Percentiles rank a stretch among this genome's conserved stretches.
These are phyloP conservation scores for Drosophila subquinaria DNA, from an alignment of 2,888 invertebrate species.

Conservation along the genomic window DNA sequence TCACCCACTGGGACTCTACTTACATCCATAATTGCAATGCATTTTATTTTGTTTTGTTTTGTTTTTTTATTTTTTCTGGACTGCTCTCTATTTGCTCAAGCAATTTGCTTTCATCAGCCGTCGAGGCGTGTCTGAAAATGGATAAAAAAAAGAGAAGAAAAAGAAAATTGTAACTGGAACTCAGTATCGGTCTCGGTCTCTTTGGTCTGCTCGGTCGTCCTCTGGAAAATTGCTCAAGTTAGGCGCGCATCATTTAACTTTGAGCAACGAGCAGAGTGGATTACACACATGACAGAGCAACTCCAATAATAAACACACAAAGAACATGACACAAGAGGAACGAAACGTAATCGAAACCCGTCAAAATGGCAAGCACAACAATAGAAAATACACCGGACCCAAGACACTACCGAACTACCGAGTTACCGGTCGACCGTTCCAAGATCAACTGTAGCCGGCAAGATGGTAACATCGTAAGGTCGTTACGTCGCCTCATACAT, in stretches of 20 bases:
- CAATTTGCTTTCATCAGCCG: conserved; percentile 73
- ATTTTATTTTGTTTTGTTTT: conserved; percentile 9
- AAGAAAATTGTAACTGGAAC: conserved; percentile 31
- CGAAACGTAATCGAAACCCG: conserved; percentile 76
- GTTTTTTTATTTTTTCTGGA: not conserved
- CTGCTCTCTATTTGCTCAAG: conserved; percentile 58
- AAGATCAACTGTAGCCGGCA: conserved; percentile 35
- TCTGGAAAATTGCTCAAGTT: conserved; percentile 69
- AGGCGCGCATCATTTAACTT: conserved; percentile 80
- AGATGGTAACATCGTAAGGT: conserved; percentile 34
- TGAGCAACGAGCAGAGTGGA: conserved; percentile 76
- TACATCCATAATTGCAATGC: conserved; percentile 52
- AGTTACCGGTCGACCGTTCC: conserved; percentile 5
- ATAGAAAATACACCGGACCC: conserved; percentile 44
- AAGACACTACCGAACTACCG: conserved; percentile 23
- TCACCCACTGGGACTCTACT: conserved; percentile 35
- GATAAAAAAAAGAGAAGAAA: conserved; percentile 22
- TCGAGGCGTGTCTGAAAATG: conserved; percentile 51
- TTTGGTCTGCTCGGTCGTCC: conserved; percentile 30
- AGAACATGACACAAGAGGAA: not conserved
- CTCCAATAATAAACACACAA: conserved; percentile 28
- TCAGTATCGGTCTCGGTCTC: conserved; percentile 17
- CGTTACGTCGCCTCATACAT: conserved; percentile 50
- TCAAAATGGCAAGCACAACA: conserved; percentile 76
- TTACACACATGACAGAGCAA: conserved; percentile 75